Evolutionary conservation across 2,888 invertebrate genomes (phyloP).

Genomic region (Sphaerophoria rueppellii): DNA sequence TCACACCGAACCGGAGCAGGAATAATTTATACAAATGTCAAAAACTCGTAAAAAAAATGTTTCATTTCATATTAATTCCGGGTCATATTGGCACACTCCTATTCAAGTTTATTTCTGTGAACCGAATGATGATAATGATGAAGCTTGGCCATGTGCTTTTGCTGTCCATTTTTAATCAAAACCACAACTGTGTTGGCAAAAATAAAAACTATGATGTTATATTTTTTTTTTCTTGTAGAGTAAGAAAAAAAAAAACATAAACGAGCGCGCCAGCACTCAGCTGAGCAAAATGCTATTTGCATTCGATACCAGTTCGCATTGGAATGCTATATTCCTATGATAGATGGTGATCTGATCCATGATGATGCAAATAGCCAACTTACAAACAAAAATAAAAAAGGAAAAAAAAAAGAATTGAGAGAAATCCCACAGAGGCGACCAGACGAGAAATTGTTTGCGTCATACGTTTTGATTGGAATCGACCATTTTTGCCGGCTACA

Average conservation of each 20-base stretch:
- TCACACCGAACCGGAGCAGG: not conserved
- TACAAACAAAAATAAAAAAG: constrained; percentile 3
- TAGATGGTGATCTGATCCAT: constrained; percentile 21
- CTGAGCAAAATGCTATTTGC: constrained; percentile 27
- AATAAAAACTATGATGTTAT: constrained; percentile 11
- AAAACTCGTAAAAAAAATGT: not conserved
- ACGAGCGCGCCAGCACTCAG: not conserved
- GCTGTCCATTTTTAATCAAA: constrained; percentile 40
- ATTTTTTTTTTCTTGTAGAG: constrained; percentile 23
- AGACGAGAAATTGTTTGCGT: constrained; percentile 63
- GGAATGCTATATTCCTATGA: constrained; percentile 11
- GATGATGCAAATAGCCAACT: constrained; percentile 37
- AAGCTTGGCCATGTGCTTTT: constrained; percentile 45
- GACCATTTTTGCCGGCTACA: constrained; percentile 14
- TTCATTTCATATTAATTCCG: not conserved
- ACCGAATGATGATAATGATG: constrained; percentile 21
- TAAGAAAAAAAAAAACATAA: not conserved
- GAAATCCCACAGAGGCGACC: constrained; percentile 56
- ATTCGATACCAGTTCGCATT: constrained; percentile 20
- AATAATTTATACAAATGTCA: constrained; percentile 23
- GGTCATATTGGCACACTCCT: not conserved
- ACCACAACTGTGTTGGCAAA: constrained; percentile 16
- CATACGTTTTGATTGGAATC: constrained; percentile 45
- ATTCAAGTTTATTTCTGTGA: constrained; percentile 38
- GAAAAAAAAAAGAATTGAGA: constrained; percentile 28